Percentiles rank a stretch among this genome's conserved stretches.
Conservation (phyloP, 2,797 vertebrate genomes). For the Labroides dimidiatus region DNA sequence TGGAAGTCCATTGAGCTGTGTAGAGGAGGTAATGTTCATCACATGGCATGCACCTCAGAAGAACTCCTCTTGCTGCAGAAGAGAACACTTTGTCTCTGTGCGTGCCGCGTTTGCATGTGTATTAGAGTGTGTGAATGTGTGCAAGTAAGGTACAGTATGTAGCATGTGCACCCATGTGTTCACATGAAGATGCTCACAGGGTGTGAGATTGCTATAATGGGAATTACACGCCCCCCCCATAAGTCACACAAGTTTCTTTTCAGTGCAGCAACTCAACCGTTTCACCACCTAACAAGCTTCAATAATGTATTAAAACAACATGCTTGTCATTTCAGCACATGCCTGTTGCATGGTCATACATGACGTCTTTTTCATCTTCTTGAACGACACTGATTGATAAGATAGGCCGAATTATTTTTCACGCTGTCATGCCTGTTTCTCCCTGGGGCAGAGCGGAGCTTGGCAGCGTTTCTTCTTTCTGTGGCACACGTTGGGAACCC, state of each 20-base stretch:
- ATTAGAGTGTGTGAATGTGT: constrained; percentile 35
- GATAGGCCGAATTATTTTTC: constrained; percentile 1
- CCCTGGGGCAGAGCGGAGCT: constrained; percentile 3
- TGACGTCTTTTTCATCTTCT: background rate
- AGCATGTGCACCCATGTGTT: constrained; percentile 28
- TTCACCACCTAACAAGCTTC: constrained; percentile 14
- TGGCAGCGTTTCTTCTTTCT: constrained; percentile 16
- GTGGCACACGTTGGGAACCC: constrained; percentile 58
- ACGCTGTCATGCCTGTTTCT: constrained; percentile 3
- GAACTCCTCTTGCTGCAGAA: constrained; percentile 45
- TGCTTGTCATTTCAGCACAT: background rate
- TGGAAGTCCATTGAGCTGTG: constrained; percentile 71
- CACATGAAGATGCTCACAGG: constrained; percentile 32
- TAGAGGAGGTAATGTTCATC: constrained; percentile 61
- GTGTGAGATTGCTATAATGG: constrained; percentile 41
- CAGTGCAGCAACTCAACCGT: constrained; percentile 31
- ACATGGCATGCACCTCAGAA: constrained; percentile 64
- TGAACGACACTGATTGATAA: constrained; percentile 23
- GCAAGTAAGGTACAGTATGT: constrained; percentile 40
- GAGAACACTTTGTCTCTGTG: constrained; percentile 51
- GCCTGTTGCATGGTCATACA: constrained; percentile 29
- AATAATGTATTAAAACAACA: constrained; percentile 41
- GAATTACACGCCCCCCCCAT: constrained; percentile 46
- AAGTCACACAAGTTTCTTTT: constrained; percentile 51
- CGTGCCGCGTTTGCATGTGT: constrained; percentile 13